These are phyloP conservation scores for Oscheius myriophilus DNA, from an alignment of 2,888 invertebrate species.

Conservation along the genomic window DNA sequence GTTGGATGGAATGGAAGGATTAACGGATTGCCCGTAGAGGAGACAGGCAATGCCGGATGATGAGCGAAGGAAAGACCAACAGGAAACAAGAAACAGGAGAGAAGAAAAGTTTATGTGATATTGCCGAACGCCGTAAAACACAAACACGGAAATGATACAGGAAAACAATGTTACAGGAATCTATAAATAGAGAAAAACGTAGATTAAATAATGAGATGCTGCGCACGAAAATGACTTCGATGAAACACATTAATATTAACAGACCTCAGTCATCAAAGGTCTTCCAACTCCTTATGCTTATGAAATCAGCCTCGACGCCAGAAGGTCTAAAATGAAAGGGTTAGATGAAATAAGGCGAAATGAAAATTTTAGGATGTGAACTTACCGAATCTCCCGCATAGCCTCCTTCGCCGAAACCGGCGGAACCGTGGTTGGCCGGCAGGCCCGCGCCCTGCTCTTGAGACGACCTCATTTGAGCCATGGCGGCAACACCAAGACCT, in stretches of 20 bases:
- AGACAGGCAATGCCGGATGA: conserved; percentile 3
- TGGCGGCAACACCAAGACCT: conserved; percentile 70
- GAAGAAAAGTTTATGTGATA: too few relatives aligned
- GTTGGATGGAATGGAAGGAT: too few relatives aligned
- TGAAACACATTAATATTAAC: too few relatives aligned
- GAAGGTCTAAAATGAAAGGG: conserved; percentile 59
- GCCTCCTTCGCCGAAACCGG: conserved; percentile 40
- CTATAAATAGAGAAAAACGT: too few relatives aligned
- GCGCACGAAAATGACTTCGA: too few relatives aligned
- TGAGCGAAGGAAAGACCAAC: conserved; percentile 1
- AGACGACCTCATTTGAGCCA: conserved; percentile 67
- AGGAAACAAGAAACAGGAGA: too few relatives aligned
- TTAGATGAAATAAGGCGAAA: not conserved
- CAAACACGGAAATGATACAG: too few relatives aligned
- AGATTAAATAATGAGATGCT: too few relatives aligned
- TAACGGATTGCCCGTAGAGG: not conserved
- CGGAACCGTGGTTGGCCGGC: conserved; percentile 44
- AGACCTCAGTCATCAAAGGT: too few relatives aligned
- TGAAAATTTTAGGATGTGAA: not conserved
- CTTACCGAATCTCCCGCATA: conserved; percentile 16
- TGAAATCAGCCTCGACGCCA: conserved; percentile 58
- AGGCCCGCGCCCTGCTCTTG: conserved; percentile 34
- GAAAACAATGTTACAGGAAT: too few relatives aligned
- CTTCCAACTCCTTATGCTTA: too few relatives aligned
- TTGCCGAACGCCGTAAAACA: too few relatives aligned